These are phyloP conservation scores for Rhabdomys pumilio DNA, from an alignment of 2,797 vertebrate genomes.

Conservation along the genomic window DNA sequence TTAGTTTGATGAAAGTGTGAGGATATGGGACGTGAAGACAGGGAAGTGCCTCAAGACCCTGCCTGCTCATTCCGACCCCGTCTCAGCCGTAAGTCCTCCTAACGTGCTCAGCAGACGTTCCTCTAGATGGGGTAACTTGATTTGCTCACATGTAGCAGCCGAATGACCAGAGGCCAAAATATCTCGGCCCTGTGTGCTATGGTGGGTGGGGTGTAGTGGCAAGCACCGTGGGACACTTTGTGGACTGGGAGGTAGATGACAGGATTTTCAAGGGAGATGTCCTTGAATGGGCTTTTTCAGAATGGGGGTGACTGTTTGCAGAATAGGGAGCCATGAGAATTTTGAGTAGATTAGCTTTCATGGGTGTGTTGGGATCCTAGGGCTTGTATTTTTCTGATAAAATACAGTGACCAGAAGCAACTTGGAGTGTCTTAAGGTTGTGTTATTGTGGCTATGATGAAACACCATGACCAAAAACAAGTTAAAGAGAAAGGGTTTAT, in stretches of 20 bases:
- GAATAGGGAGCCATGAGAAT: not conserved
- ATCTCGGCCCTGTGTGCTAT: accelerated
- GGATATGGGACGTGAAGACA: constrained; percentile 99
- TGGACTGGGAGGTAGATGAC: not conserved
- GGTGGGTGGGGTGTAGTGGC: too few relatives aligned
- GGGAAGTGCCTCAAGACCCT: constrained; percentile 99
- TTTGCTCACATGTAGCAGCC: not conserved
- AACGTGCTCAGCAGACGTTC: accelerated
- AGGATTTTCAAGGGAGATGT: not conserved
- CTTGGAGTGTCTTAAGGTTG: not conserved
- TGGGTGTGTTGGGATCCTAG: not conserved
- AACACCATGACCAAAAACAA: not conserved
- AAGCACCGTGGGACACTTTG: not conserved
- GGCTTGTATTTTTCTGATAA: not conserved
- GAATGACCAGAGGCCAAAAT: not conserved
- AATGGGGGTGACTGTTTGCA: accelerated
- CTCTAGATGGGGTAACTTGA: not conserved
- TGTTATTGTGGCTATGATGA: not conserved
- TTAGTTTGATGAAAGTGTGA: constrained; percentile 98
- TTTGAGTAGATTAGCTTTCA: not conserved
- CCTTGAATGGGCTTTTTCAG: not conserved
- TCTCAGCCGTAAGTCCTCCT: constrained; percentile 95
- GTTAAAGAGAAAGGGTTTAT: not conserved
- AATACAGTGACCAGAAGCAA: not conserved
- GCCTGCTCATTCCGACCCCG: constrained; percentile 98